These are phyloP conservation scores for Cantharis flavilabris DNA, from an alignment of 2,888 invertebrate genomes.

Conservation along the genomic window DNA sequence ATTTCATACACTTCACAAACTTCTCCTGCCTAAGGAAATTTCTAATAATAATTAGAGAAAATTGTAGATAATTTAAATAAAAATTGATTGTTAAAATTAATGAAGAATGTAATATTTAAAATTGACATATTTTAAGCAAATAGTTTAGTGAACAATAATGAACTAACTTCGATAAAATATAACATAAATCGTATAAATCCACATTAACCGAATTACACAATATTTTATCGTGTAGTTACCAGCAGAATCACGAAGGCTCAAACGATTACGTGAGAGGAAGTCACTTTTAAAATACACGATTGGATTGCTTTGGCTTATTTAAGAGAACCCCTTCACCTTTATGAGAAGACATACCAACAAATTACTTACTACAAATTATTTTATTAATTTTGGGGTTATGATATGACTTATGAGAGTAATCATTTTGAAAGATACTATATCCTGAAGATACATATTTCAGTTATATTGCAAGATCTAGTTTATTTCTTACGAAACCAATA, in stretches of 20 bases:
- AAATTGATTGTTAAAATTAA: neutral
- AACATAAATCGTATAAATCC: neutral
- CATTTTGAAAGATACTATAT: neutral
- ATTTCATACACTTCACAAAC: neutral
- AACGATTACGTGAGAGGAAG: neutral
- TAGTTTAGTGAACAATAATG: neutral
- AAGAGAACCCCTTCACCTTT: neutral
- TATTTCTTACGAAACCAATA: neutral
- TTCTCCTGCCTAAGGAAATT: neutral
- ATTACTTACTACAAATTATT: neutral
- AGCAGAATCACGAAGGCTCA: neutral
- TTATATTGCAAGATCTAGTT: neutral
- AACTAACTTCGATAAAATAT: neutral
- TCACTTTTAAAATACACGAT: neutral
- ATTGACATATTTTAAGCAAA: neutral
- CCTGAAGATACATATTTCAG: neutral
- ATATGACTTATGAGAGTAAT: neutral
- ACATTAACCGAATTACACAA: neutral
- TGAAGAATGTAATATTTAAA: neutral
- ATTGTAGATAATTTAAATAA: neutral
- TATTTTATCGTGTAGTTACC: neutral
- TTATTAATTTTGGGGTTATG: neutral
- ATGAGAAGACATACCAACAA: neutral
- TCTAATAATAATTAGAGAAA: neutral
- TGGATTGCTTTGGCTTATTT: neutral